Evolutionary conservation across 2,888 invertebrate species (phyloP).

Genomic region (Tanytarsus gracilentus): DNA sequence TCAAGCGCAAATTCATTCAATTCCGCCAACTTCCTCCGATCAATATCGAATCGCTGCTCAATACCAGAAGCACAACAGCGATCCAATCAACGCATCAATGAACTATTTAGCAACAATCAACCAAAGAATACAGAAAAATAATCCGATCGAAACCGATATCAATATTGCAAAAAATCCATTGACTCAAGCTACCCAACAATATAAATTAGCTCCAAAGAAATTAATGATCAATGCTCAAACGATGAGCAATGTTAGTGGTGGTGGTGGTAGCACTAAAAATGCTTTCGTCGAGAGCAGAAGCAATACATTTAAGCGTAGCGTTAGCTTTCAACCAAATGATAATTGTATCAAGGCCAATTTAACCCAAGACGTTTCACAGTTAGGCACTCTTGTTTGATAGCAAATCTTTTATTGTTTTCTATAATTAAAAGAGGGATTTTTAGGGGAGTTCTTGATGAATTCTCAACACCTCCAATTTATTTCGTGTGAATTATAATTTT

Average conservation of each 20-base stretch:
- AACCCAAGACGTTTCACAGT: conserved; percentile 13
- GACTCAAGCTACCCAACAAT: conserved; percentile 25
- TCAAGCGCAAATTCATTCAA: conserved; percentile 25
- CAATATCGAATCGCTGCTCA: not conserved
- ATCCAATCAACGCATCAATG: conserved; percentile 19
- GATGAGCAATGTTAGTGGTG: not conserved
- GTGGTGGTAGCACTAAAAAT: conserved; percentile 2
- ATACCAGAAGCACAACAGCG: conserved; percentile 2
- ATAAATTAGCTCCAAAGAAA: conserved; percentile 25
- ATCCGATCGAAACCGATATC: conserved; percentile 21
- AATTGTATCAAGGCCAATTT: not conserved
- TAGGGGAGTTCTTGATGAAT: too few species aligned
- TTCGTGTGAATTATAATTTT: not conserved
- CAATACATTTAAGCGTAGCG: conserved; percentile 12
- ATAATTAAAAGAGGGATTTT: not conserved
- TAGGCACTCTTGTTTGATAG: conserved; percentile 15
- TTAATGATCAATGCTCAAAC: conserved; percentile 23
- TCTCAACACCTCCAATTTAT: too few species aligned
- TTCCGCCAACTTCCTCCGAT: conserved; percentile 5
- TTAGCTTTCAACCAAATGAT: conserved; percentile 22
- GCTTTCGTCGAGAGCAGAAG: not conserved
- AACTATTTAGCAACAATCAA: conserved; percentile 26
- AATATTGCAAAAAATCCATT: conserved; percentile 21
- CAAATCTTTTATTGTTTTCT: not conserved
- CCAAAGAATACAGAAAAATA: conserved; percentile 27